Conservation (phyloP, 2,888 invertebrate species). For the Nymphalis polychloros region DNA sequence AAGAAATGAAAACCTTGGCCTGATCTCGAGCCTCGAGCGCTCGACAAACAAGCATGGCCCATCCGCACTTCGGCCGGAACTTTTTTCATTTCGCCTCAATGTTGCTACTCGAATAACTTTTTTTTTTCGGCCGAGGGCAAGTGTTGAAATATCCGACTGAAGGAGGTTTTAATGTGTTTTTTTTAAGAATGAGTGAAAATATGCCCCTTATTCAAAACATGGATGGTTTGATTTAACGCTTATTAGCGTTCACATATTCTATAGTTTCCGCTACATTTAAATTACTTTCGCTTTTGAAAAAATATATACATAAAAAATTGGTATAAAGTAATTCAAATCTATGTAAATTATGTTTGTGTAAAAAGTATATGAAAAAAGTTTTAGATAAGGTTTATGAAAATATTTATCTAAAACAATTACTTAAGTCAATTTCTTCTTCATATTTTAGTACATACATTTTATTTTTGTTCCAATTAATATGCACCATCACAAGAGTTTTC, state of each 20-base stretch:
- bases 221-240: neutral
- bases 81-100: slow-evolving; percentile 48
- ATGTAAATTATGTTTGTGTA: too few species aligned
- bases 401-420: too few species aligned
- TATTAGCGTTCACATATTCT: slow-evolving; percentile 14
- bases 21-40: slow-evolving; percentile 24
- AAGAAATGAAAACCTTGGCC: slow-evolving; percentile 36
- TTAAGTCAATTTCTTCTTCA: too few species aligned
- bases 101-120: slow-evolving; percentile 43
- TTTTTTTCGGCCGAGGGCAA: slow-evolving; percentile 35
- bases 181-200: slow-evolving; percentile 17
- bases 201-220: slow-evolving; percentile 12
- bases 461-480: too few species aligned
- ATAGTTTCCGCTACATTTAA: too few species aligned
- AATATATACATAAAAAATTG: too few species aligned
- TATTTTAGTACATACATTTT: too few species aligned
- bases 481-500: too few species aligned
- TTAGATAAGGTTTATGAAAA: too few species aligned
- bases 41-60: slow-evolving; percentile 30
- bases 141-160: slow-evolving; percentile 38
- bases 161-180: slow-evolving; percentile 37
- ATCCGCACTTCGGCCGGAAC: slow-evolving; percentile 35
- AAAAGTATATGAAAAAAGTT: too few species aligned
- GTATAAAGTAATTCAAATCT: too few species aligned
- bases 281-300: too few species aligned